Conservation (phyloP, 2,797 vertebrate species). For the Petrocephalus schoutedeni region DNA sequence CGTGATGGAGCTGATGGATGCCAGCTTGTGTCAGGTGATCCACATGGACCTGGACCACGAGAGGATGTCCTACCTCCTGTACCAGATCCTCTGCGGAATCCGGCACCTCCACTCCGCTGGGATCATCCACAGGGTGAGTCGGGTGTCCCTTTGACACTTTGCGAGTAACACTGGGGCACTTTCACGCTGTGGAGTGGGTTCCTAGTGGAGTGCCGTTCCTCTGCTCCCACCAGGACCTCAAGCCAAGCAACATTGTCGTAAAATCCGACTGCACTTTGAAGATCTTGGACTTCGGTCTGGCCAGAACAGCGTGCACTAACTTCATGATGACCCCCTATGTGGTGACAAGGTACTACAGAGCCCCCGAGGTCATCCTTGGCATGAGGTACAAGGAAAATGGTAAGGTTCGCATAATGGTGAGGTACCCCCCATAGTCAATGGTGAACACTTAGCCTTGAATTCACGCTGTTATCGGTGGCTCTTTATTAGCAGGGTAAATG, state of each 20-base stretch:
- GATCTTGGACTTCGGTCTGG: constrained; percentile 94
- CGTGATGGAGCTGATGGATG: constrained; percentile 97
- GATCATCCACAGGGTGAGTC: constrained; percentile 91
- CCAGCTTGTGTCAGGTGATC: constrained; percentile 95
- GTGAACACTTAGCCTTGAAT: not conserved
- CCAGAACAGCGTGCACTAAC: constrained; percentile 91
- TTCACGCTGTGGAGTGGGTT: not conserved
- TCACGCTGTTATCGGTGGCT: not conserved
- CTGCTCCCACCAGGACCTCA: constrained; percentile 74
- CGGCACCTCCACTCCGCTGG: constrained; percentile 92
- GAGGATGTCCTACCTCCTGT: constrained; percentile 95
- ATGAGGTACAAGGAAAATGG: constrained; percentile 98
- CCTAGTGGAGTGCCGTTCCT: not conserved
- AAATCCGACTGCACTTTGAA: constrained; percentile 95
- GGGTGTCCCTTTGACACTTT: not conserved
- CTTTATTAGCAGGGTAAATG: not conserved
- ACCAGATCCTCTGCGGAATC: constrained; percentile 96
- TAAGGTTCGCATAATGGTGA: constrained; percentile 46
- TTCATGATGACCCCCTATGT: constrained; percentile 99
- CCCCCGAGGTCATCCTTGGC: constrained; percentile 91
- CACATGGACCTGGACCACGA: constrained; percentile 98
- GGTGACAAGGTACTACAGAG: constrained; percentile 92
- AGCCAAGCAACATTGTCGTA: constrained; percentile 96
- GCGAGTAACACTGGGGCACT: not conserved
- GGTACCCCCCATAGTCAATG: too few relatives aligned